Evolutionary conservation across 2,113 vertebrate genomes (phyloP), one percentile per base, ranked within the genome.

Genomic region (Shinisaurus crocodilurus): DNA sequence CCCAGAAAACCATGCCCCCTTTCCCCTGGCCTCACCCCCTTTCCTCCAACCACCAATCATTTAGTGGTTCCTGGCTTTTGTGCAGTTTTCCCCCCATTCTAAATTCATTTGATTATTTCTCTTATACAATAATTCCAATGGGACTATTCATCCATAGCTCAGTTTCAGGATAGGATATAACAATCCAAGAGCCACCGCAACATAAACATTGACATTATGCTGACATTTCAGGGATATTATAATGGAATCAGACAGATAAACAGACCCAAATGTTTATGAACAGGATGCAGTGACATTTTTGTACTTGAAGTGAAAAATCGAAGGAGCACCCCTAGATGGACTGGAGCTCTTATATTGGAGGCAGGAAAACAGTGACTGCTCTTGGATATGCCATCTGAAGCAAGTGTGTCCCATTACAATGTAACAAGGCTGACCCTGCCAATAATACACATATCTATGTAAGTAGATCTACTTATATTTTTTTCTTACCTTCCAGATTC

Each of bases 401-500:
- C 25, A 63, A 87, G n/a, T 88, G 10, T 54, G 60, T 83, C 23
- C 60, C 29, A 63, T 4, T n/a, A 1, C 10, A 32, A 2, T 10
- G n/a, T 82, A 67, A 29, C 23, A 74, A 54, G 23, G 10, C 50
- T 54, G 4, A 37, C 1, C 40, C 16, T 34, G 29, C 40, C 3
- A 48, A 45, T 57, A 45, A 57, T 32, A 45, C 25, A n/a, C 12
- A 29, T 18, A 25, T 76, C 7, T 37, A 65, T 48, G 12, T 69
- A 20, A 48, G 40, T 34, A 75, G 75, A 45, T 50, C 1, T 54
- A 57, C 12, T 80, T 88, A n/a, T 0, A 63, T 67, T n/a, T 89
- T 27, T 27, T 6, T 60, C 97, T 98, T 97, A 99, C 99, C 99
- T 99, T 97, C 99, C 99, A 1, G 99, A 99, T 91, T 99, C 99